Base-by-base conservation (phyloP, 1,140 invertebrate genomes). In the Diabrotica undecimpunctata region DNA sequence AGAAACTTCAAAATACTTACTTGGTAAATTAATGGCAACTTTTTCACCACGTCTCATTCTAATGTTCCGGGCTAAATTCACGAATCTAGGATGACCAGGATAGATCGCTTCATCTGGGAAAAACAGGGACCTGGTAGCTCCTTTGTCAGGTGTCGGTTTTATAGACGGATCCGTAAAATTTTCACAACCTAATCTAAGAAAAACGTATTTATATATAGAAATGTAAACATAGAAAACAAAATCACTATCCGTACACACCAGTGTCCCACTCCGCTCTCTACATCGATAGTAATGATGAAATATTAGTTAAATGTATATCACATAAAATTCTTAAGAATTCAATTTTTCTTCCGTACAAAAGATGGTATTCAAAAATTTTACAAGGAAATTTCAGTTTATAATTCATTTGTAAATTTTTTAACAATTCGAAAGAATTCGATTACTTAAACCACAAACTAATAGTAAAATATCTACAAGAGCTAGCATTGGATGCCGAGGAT, bases 31-130 rank as follows among this genome's bases (percentile, higher is more conserved):
- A 62, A 99, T 98, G 50, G 90, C 90, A 6, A 98, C 95, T 84
- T 99, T 98, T 81, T 95, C 89, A 54, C 94, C 93, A 62, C 97
- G 84, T 74, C 98, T 84, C 72, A 90, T 79, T 61, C 96, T 84
- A 65, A 99, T 98, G 79, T 99, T 99, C 69, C 90, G 82, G 0
- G 97, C 95, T 52, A 99, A 83, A 7, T 95, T 99, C 78, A 91
- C 93, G 78, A 98, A 99, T 67, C 97, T 84, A 35, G 97, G 97
- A 88, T 99, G 97, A 37, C 93, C 94, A 14, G 86, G 85, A 81
- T 87, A 97, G 72, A 99, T 97, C 9, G 88, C 95, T 74, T 96
- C 90, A 80, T 99, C 95, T 0, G 98, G 96, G 77, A 96, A 97
- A 82, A 96, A 99, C 7, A 96, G 81, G 2, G 96, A 98, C 63